These are phyloP conservation scores for Amphiprion clarkii DNA, from an alignment of 2,797 vertebrate genomes.

Conservation along the genomic window DNA sequence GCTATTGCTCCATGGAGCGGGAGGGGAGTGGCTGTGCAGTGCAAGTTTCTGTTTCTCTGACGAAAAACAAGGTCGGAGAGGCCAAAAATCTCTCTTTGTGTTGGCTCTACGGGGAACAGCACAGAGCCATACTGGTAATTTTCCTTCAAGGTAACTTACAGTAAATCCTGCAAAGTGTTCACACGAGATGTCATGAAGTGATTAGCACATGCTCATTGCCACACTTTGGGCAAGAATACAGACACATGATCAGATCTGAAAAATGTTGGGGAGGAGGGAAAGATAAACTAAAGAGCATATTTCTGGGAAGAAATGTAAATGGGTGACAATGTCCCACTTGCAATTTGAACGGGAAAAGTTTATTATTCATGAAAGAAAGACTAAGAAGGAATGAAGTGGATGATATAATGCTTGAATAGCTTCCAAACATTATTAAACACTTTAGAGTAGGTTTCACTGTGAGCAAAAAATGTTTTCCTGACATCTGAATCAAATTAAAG, in stretches of 20 bases:
- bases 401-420: constrained; percentile 1
- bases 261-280: constrained; percentile 32
- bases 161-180: constrained; percentile 19
- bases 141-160: not conserved
- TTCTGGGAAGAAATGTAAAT: constrained; percentile 66
- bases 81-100: not conserved
- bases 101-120: not conserved
- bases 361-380: constrained; percentile 57
- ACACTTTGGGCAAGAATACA: not conserved
- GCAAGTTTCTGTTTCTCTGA: constrained; percentile 39
- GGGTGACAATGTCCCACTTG: constrained; percentile 26
- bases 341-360: constrained; percentile 35
- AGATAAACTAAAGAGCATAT: not conserved
- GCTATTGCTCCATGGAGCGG: not conserved
- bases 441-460: constrained; percentile 17
- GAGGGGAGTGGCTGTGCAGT: not conserved
- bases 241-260: constrained; percentile 13
- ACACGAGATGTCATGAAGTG: constrained; percentile 29
- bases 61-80: constrained; percentile 28
- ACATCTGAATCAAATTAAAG: constrained; percentile 71
- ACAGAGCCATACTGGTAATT: constrained; percentile 7
- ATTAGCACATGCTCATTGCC: not conserved
- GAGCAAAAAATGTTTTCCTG: constrained; percentile 3
- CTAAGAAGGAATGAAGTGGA: constrained; percentile 21
- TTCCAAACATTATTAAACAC: constrained; percentile 10